Evolutionary conservation across 1,140 invertebrate species (phyloP).

Genomic region (Drosophila kanapiae): DNA sequence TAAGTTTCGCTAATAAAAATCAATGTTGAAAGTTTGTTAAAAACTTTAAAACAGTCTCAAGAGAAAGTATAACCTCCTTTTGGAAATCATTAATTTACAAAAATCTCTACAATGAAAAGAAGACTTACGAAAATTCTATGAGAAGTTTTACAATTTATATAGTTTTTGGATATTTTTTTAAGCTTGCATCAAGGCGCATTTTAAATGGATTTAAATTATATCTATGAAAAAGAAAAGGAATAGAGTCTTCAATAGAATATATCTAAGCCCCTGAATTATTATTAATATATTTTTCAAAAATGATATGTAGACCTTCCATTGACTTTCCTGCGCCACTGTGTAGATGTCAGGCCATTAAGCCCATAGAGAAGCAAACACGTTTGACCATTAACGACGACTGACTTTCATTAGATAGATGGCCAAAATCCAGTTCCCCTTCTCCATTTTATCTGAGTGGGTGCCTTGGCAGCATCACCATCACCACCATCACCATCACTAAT

Average conservation of each 20-base stretch:
- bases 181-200: too few species aligned
- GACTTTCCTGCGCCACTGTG: constrained; percentile 42
- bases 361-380: constrained; percentile 58
- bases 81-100: not conserved
- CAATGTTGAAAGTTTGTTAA: not conserved
- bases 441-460: constrained; percentile 47
- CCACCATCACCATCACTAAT: not conserved
- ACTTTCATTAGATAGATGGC: constrained; percentile 49
- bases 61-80: not conserved
- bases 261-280: too few species aligned
- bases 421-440: constrained; percentile 62
- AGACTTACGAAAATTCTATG: too few species aligned
- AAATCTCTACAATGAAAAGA: not conserved
- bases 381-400: constrained; percentile 60
- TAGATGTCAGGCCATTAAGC: constrained; percentile 40
- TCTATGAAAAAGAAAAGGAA: too few species aligned
- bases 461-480: constrained; percentile 28
- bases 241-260: too few species aligned
- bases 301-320: not conserved
- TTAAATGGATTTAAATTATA: too few species aligned
- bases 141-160: too few species aligned
- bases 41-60: not conserved
- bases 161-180: too few species aligned
- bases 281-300: not conserved
- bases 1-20: not conserved